Evolutionary conservation across 2,888 invertebrate genomes (phyloP).

Genomic region (Stictocephala bisonia): DNA sequence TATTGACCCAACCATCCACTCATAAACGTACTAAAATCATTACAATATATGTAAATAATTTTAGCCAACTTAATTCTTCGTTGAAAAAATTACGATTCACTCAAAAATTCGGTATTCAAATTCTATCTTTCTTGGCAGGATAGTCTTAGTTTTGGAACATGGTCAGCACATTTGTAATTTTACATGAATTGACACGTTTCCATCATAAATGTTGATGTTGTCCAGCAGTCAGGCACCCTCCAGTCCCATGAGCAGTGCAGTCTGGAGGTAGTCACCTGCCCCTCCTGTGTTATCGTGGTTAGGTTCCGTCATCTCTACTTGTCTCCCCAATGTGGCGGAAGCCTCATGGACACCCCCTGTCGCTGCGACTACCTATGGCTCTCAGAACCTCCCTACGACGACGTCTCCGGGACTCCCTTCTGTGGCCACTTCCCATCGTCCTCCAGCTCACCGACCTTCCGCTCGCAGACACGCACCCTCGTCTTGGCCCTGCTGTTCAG

Average conservation of each 20-base stretch:
- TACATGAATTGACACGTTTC: neutral
- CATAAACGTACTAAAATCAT: no score
- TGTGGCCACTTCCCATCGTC: slow-evolving; percentile 68
- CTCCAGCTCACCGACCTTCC: slow-evolving; percentile 64
- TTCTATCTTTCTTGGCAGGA: no score
- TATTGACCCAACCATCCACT: no score
- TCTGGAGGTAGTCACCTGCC: slow-evolving; percentile 76
- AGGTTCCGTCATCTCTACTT: slow-evolving; percentile 66
- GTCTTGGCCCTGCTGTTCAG: slow-evolving; percentile 71
- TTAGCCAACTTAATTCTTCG: no score
- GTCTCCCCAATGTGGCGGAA: slow-evolving; percentile 62
- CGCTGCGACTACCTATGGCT: slow-evolving; percentile 75
- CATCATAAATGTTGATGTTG: neutral
- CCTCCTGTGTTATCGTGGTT: slow-evolving; percentile 73
- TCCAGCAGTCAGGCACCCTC: slow-evolving; percentile 10
- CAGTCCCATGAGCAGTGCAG: slow-evolving; percentile 68
- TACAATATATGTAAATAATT: no score
- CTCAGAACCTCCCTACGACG: slow-evolving; percentile 74
- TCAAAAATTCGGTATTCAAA: neutral
- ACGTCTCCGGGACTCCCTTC: slow-evolving; percentile 70
- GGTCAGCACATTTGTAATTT: neutral
- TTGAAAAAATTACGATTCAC: no score
- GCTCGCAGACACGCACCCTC: slow-evolving; percentile 71
- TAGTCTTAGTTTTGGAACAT: no score
- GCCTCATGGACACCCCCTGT: slow-evolving; percentile 63